These are phyloP conservation scores for Peromyscus melanophrys DNA, from an alignment of 2,797 vertebrate genomes.

Conservation along the genomic window DNA sequence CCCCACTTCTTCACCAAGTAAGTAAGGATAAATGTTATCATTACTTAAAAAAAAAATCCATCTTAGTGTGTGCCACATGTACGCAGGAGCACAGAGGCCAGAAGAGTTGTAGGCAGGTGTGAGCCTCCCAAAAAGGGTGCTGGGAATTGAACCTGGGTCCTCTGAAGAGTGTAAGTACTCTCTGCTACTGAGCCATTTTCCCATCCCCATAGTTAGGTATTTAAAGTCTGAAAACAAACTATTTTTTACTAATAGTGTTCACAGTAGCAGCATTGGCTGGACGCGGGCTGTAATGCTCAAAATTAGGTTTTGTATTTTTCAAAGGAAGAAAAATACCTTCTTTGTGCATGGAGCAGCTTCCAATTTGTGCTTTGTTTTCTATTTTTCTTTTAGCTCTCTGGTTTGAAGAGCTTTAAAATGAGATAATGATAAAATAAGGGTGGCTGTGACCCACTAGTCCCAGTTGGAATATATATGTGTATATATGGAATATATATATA, in stretches of 20 bases:
- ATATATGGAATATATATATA: neutral
- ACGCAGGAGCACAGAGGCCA: too few relatives aligned
- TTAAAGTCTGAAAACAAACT: neutral
- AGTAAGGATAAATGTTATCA: neutral
- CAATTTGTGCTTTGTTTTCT: neutral
- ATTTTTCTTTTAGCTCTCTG: neutral
- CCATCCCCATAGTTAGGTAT: neutral
- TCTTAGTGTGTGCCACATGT: neutral
- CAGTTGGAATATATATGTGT: neutral
- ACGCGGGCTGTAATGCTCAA: neutral
- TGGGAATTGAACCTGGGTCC: neutral
- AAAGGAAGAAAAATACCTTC: neutral
- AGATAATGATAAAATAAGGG: neutral
- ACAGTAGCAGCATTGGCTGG: neutral
- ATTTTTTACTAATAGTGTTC: neutral
- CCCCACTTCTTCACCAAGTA: neutral
- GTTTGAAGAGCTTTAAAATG: constrained; percentile 12
- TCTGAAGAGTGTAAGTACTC: neutral
- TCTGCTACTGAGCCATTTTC: neutral
- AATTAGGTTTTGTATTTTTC: neutral
- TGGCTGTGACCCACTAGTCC: neutral
- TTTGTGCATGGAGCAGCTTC: neutral
- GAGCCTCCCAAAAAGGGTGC: neutral
- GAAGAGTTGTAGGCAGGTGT: neutral
- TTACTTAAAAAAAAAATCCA: neutral